These are phyloP conservation scores for Drosophila nasuta DNA, from an alignment of 1,140 invertebrate species.

Conservation along the genomic window DNA sequence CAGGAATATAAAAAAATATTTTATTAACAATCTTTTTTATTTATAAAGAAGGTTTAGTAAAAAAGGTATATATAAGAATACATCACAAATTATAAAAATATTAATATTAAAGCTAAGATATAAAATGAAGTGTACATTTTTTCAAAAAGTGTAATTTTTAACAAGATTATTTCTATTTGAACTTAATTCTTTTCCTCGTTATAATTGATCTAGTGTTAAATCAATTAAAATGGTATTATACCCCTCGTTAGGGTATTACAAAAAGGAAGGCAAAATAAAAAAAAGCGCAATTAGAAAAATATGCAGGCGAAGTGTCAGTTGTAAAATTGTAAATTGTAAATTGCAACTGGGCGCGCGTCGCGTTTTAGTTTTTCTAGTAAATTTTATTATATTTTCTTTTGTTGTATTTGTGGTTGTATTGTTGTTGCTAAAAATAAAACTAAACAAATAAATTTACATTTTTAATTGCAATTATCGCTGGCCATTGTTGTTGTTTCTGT, in stretches of 20 bases:
- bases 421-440: conserved; percentile 76
- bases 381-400: conserved; percentile 26
- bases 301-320: conserved; percentile 69
- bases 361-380: conserved; percentile 46
- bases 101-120: no score
- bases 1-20: no score
- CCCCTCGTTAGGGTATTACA: conserved; percentile 1
- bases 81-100: no score
- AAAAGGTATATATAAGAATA: no score
- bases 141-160: no score
- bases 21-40: no score
- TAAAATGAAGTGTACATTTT: no score
- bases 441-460: conserved; percentile 78
- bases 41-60: no score
- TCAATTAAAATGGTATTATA: neutral
- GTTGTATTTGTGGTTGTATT: conserved; percentile 25
- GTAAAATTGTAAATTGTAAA: conserved; percentile 72
- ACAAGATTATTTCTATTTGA: no score
- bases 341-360: conserved; percentile 75
- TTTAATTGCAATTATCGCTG: conserved; percentile 80
- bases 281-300: conserved; percentile 67
- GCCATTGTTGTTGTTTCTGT: conserved; percentile 62
- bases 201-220: neutral
- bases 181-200: no score
- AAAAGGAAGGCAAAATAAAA: conserved; percentile 43